Evolutionary conservation across 2,888 invertebrate species (phyloP), one percentile per base, ranked within the genome.

Genomic region (Oithona nana): DNA sequence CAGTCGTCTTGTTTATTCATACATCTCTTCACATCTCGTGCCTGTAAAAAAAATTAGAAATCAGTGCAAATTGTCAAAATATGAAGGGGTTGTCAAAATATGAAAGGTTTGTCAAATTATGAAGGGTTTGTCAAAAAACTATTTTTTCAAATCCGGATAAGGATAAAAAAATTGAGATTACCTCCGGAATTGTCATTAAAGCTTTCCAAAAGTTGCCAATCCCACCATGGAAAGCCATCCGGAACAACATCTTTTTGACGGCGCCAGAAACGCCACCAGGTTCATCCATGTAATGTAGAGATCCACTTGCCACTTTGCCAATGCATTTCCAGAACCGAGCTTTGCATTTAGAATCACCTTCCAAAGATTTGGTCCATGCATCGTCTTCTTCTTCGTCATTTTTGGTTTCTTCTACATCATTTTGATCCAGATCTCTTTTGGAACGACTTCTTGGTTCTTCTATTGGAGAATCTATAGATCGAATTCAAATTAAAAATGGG

Each of bases 211-310:
- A 28, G 28, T 54, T 54, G 29, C 30, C 30, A 22, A 61, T 30
- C 16, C 61, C 61, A 16, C 54, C 54, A 31, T 61, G 51, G 54
- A 61, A 61, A 26, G 61, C 61, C 51, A 61, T 54, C 22, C 49
- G 26, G 61, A 61, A 61, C 51, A 61, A n/a, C 16, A 22, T 54
- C 26, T 61, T 61, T 28, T 61, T 26, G 28, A 30, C 28, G 11
- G 28, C 24, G 13, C 48, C 48, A 31, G 30, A 30, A 31, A 61
- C 16, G n/a, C 61, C 61, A 8, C 51, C 61, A 54, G 61, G 54
- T n/a, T 61, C 49, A 29, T 54, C 22, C 51, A 54, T 54, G 49
- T 61, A 54, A 29, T 52, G 61, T 16, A 54, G 22, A n/a, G 29
- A 28, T 28, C 30, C 29, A 28, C 28, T 28, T n/a, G 49, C 54